Evolutionary conservation across 2,113 vertebrate species (phyloP).

Genomic region (Jacana jacana): DNA sequence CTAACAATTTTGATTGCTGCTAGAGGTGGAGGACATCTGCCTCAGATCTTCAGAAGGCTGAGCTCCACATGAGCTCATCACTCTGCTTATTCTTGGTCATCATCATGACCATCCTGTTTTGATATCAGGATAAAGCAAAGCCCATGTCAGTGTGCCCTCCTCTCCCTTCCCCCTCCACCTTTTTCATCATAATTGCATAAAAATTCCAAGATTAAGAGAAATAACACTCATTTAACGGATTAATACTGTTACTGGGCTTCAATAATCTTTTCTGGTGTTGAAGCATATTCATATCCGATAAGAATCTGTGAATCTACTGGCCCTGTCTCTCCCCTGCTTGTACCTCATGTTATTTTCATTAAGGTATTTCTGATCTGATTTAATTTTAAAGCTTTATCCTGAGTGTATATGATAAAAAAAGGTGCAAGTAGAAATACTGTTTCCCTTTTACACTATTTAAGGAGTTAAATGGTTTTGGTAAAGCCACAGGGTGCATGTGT

Average conservation of each 20-base stretch:
- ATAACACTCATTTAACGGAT: not conserved
- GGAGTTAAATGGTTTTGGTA: not conserved
- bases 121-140: not conserved
- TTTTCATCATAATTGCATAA: not conserved
- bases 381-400: not conserved
- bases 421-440: not conserved
- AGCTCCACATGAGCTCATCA: not conserved
- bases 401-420: not conserved
- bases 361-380: not conserved
- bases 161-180: not conserved
- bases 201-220: not conserved
- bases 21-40: not conserved
- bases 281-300: not conserved
- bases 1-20: not conserved
- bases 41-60: not conserved
- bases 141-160: no score
- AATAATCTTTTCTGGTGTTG: not conserved
- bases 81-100: not conserved
- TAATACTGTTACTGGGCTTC: not conserved
- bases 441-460: not conserved
- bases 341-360: not conserved
- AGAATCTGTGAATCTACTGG: not conserved
- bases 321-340: not conserved
- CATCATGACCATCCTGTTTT: not conserved
- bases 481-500: accelerated